phyloP scores from a whole-genome alignment of 2,113 vertebrate genomes.

The Ammodytes marinus region DNA sequence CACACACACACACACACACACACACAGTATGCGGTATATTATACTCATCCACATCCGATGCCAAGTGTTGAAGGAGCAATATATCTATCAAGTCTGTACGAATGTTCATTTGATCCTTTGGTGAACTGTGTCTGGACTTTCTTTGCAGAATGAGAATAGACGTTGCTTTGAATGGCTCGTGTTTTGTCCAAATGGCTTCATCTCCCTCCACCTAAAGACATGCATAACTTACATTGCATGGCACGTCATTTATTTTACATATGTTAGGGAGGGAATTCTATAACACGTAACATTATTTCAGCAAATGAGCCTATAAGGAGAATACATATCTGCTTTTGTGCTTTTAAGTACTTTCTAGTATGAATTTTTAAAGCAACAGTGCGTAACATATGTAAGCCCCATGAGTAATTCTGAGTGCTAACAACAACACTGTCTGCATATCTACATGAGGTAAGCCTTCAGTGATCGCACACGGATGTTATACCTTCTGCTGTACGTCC shows the following conservation, averaged over 20 bases:
- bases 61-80: conserved; percentile 61
- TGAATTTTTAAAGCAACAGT: too few relatives aligned
- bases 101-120: conserved; percentile 32
- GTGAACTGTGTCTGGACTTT: conserved; percentile 25
- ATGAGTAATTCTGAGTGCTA: too few relatives aligned
- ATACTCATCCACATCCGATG: conserved; percentile 48
- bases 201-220: conserved; percentile 3
- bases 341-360: not conserved
- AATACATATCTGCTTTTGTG: not conserved
- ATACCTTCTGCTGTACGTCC: too few relatives aligned
- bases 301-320: not conserved
- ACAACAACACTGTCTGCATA: too few relatives aligned
- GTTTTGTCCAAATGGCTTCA: not conserved
- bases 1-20: conserved; percentile 22
- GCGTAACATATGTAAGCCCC: too few relatives aligned
- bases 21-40: conserved; percentile 19
- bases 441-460: too few relatives aligned
- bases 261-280: not conserved
- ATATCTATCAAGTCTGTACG: conserved; percentile 26
- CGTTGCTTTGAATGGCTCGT: conserved; percentile 14
- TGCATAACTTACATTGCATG: not conserved
- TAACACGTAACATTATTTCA: not conserved
- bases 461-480: too few relatives aligned
- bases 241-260: conserved; percentile 8
- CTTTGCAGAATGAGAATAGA: conserved; percentile 32